phyloP scores from a whole-genome alignment of 2,113 vertebrate genomes.

The Leptocoma aspasia region DNA sequence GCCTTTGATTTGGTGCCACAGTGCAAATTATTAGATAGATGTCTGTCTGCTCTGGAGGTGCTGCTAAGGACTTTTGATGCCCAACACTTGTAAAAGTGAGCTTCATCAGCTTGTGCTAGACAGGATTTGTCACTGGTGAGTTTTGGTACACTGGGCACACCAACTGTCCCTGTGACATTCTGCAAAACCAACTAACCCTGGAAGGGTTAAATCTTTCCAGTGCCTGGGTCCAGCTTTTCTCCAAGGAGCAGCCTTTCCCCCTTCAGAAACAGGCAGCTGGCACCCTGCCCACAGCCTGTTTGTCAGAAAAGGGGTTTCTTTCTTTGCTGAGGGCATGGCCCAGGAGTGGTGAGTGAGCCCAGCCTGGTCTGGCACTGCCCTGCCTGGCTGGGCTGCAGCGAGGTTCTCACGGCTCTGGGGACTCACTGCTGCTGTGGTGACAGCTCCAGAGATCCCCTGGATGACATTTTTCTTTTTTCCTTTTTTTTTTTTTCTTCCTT shows the following conservation, averaged over 20 bases:
- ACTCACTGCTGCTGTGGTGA: not conserved
- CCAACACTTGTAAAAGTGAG: not conserved
- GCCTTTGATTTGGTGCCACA: not conserved
- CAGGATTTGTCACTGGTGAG: not conserved
- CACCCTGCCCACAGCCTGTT: not conserved
- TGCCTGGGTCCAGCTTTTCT: not conserved
- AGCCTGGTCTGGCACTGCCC: not conserved
- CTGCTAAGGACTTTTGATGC: not conserved
- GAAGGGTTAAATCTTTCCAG: not conserved
- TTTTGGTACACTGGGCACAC: not conserved
- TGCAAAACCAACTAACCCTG: not conserved
- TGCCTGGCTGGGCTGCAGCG: not conserved
- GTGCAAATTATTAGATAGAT: not conserved
- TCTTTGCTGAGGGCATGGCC: not conserved
- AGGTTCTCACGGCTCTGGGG: slow-evolving; percentile 7
- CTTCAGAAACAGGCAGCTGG: slow-evolving; percentile 32
- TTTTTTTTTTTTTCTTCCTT: not conserved
- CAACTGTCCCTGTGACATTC: fast-evolving
- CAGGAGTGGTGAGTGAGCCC: not conserved
- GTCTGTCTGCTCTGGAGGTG: not conserved
- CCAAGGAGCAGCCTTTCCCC: not conserved
- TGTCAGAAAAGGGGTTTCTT: slow-evolving; percentile 9
- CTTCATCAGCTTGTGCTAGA: not conserved
- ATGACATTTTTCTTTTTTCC: not conserved
- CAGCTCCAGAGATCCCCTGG: not conserved